Evolutionary conservation across 2,797 vertebrate genomes (phyloP).

Genomic region (Microcaecilia unicolor): DNA sequence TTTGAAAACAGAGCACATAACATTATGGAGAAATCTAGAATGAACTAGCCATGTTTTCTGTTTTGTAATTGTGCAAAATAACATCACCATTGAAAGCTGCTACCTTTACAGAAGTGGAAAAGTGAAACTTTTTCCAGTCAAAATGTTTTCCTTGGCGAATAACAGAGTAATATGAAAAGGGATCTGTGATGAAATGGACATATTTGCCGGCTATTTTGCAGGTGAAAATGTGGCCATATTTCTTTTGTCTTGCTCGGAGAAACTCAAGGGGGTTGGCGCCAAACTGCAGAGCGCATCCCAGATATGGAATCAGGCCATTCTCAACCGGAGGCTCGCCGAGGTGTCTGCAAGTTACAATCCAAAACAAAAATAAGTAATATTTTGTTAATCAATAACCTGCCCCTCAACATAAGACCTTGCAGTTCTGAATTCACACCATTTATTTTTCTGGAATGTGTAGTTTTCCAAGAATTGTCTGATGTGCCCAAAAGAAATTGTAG

Average conservation of each 20-base stretch:
- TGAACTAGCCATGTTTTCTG: too few species aligned
- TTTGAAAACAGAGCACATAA: too few species aligned
- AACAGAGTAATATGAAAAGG: constrained; percentile 82
- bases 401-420: too few species aligned
- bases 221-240: constrained; percentile 83
- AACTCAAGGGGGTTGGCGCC: constrained; percentile 90
- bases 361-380: background rate
- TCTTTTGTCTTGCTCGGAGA: constrained; percentile 77
- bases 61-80: too few species aligned
- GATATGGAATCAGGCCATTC: constrained; percentile 81
- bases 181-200: constrained; percentile 90
- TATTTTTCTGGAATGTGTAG: too few species aligned
- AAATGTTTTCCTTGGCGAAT: constrained; percentile 80
- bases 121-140: constrained; percentile 95
- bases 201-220: constrained; percentile 87
- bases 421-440: too few species aligned
- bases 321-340: constrained; percentile 81
- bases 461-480: too few species aligned
- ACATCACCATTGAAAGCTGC: too few species aligned
- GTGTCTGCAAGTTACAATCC: constrained; percentile 45
- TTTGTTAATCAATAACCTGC: too few species aligned
- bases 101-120: constrained; percentile 87
- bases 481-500: too few species aligned
- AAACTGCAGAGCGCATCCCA: constrained; percentile 89
- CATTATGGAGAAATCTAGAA: too few species aligned